Percentiles rank a stretch among this genome's conserved stretches.
Evolutionary conservation across 2,797 vertebrate species (phyloP).

Genomic region (Acropternis orthonyx): DNA sequence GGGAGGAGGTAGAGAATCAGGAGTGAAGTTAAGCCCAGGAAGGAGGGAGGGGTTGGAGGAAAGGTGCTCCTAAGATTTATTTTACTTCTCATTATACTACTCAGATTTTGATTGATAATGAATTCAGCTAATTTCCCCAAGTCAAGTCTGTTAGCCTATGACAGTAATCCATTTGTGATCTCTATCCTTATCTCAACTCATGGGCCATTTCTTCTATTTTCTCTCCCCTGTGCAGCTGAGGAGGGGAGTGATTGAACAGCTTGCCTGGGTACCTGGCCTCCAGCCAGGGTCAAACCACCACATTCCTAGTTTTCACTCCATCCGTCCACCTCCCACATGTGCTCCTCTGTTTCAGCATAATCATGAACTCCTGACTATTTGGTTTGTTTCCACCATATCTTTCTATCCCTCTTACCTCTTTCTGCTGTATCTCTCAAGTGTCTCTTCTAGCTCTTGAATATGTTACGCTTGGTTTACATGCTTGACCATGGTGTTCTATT

Average conservation of each 20-base stretch:
- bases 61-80: neutral
- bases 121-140: neutral
- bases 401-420: neutral
- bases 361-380: neutral
- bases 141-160: neutral
- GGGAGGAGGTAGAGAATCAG: neutral
- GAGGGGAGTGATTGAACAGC: neutral
- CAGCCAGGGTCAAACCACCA: neutral
- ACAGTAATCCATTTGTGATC: neutral
- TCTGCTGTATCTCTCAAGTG: neutral
- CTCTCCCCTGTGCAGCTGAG: neutral
- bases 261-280: neutral
- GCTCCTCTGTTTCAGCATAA: neutral
- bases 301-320: neutral
- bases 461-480: neutral
- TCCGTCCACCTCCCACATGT: neutral
- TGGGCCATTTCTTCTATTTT: neutral
- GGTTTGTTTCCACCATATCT: neutral
- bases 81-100: neutral
- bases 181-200: neutral
- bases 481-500: neutral
- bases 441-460: neutral
- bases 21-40: neutral
- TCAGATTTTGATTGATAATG: neutral
- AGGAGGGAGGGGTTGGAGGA: neutral